Evolutionary conservation across 1,140 invertebrate genomes (phyloP).

Genomic region (Antheraea pernyi): DNA sequence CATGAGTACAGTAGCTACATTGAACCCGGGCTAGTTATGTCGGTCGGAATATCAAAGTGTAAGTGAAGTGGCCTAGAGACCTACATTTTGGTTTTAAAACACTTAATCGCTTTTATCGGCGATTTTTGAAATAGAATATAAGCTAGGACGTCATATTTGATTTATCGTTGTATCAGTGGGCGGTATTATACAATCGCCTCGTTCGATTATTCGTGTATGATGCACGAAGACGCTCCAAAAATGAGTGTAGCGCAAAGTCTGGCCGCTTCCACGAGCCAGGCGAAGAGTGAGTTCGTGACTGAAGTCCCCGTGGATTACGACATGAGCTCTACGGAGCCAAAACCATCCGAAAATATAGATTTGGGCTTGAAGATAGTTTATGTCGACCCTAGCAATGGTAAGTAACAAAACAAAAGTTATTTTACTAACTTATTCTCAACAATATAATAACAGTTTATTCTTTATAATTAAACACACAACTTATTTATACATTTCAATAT

Average conservation of each 20-base stretch:
- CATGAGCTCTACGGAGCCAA: constrained; percentile 52
- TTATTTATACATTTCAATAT: background rate
- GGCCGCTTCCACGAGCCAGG: constrained; percentile 67
- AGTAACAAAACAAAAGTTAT: constrained; percentile 25
- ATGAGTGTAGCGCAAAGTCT: constrained; percentile 75
- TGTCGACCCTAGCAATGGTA: constrained; percentile 62
- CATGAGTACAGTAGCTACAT: constrained; percentile 73
- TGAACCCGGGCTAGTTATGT: constrained; percentile 74
- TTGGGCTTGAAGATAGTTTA: constrained; percentile 69
- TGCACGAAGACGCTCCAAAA: constrained; percentile 76
- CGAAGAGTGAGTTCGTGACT: constrained; percentile 61
- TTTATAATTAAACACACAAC: background rate
- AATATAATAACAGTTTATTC: background rate
- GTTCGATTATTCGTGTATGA: constrained; percentile 57
- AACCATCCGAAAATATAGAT: constrained; percentile 55
- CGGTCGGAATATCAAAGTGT: constrained; percentile 75
- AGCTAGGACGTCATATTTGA: constrained; percentile 40
- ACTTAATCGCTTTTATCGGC: constrained; percentile 52
- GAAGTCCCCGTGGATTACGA: constrained; percentile 57
- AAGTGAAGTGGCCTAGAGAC: constrained; percentile 78
- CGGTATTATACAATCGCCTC: constrained; percentile 55
- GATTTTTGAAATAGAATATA: constrained; percentile 57
- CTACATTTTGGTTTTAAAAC: constrained; percentile 74
- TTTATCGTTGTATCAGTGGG: constrained; percentile 44
- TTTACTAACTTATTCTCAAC: background rate